Base-by-base conservation (phyloP, 2,888 invertebrate genomes). In the Andrena praecox region DNA sequence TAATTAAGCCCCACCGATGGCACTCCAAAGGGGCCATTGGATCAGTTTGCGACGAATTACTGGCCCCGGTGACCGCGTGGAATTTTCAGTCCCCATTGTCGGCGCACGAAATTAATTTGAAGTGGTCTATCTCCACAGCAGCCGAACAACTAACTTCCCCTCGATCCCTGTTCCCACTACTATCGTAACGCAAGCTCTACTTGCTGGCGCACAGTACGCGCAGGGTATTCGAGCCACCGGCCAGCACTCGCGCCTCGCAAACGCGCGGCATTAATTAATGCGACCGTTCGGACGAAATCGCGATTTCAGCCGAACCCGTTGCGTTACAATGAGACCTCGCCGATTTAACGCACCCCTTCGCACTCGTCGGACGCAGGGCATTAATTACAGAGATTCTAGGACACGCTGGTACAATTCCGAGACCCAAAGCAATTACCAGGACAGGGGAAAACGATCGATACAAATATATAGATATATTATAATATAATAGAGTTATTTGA, bases 381-480 rank as follows among this genome's bases (percentile, higher is more conserved):
- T 80, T 82, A 69, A 77, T 77, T 82, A 82, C 82, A 73, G 29
- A 77, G 29, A 35, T 12, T 59, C 70, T 66, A 56, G 64, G 27
- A 63, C 52, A 52, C 42, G 20, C 31, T 20, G 63, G 42, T 63
- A 48, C 48, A 42, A 59, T 56, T 73, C 48, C 84, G 77, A 24
- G 81, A 85, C 80, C 84, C 83, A 82, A 87, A 85, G 84, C 71
- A 77, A 84, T 84, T 78, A 74, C 69, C 74, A 80, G 80, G 79
- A 56, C 60, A 78, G 75, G 82, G 56, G 79, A 82, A 90, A 92
- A 91, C 91, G 89, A 88, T 90, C 88, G 91, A 90, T 93, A 92
- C 91, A 92, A 93, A 93, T 92, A 92, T 92, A 93, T 93, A 93
- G 90, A 90, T 92, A 92, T 91, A 92, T 91, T 91, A 93, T 91